Conservation (phyloP, 1,140 invertebrate species). For the Ctenoplectra terminalis region DNA sequence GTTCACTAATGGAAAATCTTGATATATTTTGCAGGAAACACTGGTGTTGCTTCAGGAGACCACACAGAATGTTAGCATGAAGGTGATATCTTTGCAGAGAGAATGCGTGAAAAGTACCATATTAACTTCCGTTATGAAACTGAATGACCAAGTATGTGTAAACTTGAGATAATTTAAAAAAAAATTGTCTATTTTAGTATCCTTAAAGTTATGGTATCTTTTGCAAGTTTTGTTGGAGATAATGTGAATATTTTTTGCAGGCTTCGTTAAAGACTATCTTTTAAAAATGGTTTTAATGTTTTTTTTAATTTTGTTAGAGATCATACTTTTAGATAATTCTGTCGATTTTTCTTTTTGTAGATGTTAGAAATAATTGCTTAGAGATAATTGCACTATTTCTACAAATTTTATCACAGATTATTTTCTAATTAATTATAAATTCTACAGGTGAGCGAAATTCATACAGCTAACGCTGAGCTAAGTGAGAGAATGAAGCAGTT, state of each 20-base stretch:
- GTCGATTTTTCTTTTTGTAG: no score
- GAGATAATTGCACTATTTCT: neutral
- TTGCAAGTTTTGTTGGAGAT: neutral
- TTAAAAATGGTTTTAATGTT: neutral
- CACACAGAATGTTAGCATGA: slow-evolving; percentile 77
- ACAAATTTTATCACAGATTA: neutral
- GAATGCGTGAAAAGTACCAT: slow-evolving; percentile 66
- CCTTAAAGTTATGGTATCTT: no score
- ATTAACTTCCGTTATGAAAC: slow-evolving; percentile 64
- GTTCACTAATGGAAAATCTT: slow-evolving; percentile 20
- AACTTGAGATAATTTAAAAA: neutral
- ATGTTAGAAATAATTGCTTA: no score
- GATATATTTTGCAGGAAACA: slow-evolving; percentile 70
- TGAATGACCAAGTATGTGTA: slow-evolving; percentile 70
- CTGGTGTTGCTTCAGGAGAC: slow-evolving; percentile 77
- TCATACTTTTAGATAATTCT: neutral
- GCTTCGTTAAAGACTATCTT: neutral
- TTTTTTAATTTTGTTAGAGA: neutral
- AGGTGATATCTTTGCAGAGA: slow-evolving; percentile 76
- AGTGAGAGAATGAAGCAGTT: slow-evolving; percentile 69
- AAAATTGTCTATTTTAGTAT: neutral
- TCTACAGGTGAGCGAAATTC: slow-evolving; percentile 67
- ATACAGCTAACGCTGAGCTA: slow-evolving; percentile 57
- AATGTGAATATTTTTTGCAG: neutral
- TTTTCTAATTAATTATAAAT: slow-evolving; percentile 1